Percentiles rank a stretch among this genome's conserved stretches.
These are phyloP conservation scores for Lepidurus packardi DNA, from an alignment of 1,140 invertebrate species.

Conservation along the genomic window DNA sequence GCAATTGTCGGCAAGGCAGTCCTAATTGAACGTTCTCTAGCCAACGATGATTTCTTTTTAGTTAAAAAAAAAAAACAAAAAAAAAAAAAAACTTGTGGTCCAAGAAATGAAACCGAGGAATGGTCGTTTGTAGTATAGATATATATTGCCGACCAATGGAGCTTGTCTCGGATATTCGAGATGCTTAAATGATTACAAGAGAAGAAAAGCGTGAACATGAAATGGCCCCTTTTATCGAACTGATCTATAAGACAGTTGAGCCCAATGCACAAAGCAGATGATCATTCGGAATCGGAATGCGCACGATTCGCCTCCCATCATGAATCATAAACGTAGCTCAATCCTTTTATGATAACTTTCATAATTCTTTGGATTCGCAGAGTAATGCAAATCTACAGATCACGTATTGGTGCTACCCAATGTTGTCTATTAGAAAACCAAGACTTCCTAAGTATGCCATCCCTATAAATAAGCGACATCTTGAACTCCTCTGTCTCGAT, in stretches of 20 bases:
- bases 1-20: not conserved
- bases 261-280: not conserved
- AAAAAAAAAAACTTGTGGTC: not conserved
- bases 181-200: not conserved
- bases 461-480: too few species aligned
- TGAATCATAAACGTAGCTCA: too few species aligned
- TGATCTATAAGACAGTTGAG: not conserved
- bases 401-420: too few species aligned
- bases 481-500: too few species aligned
- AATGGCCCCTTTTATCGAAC: not conserved
- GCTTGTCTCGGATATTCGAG: not conserved
- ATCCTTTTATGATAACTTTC: too few species aligned
- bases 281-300: not conserved
- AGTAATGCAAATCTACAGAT: too few species aligned
- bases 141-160: too few species aligned
- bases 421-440: too few species aligned
- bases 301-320: not conserved
- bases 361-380: too few species aligned
- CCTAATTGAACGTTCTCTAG: not conserved
- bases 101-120: not conserved
- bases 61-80: not conserved
- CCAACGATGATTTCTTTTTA: not conserved
- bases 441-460: too few species aligned
- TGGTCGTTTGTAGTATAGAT: too few species aligned
- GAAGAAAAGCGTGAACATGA: not conserved